A percentile compares a stretch with the other conserved stretches of the same genome.
Evolutionary conservation across 1,140 invertebrate genomes (phyloP).

Genomic region (Pinna nobilis): DNA sequence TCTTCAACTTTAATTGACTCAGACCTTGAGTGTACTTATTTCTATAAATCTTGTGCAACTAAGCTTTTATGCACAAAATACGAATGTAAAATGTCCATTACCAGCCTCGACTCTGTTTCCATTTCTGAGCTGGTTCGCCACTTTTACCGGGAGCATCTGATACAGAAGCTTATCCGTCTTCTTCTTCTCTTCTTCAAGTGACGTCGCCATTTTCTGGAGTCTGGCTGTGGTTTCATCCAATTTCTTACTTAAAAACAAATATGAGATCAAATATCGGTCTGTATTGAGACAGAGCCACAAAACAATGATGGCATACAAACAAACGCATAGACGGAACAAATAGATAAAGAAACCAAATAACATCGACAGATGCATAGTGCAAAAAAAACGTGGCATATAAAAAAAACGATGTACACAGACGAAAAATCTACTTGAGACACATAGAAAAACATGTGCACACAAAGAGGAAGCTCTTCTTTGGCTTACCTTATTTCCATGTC

Average conservation of each 20-base stretch:
- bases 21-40: too few relatives aligned
- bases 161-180: constrained; percentile 74
- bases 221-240: constrained; percentile 75
- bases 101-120: constrained; percentile 72
- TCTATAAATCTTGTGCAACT: too few relatives aligned
- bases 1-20: too few relatives aligned
- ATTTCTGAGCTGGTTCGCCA: constrained; percentile 72
- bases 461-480: not conserved
- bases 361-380: too few relatives aligned
- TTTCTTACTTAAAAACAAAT: constrained; percentile 65
- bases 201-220: constrained; percentile 71
- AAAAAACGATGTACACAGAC: too few relatives aligned
- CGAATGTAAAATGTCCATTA: constrained; percentile 19
- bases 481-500: constrained; percentile 30
- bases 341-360: not conserved
- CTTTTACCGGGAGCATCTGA: constrained; percentile 74
- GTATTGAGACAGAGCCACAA: not conserved
- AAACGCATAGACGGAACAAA: not conserved
- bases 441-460: too few relatives aligned
- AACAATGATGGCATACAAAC: not conserved
- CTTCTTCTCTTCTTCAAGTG: constrained; percentile 73
- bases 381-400: too few relatives aligned
- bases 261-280: too few relatives aligned
- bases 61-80: too few relatives aligned
- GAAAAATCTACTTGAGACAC: too few relatives aligned